These are phyloP conservation scores for Piscicola geometra DNA, from an alignment of 2,888 invertebrate species.

Conservation along the genomic window DNA sequence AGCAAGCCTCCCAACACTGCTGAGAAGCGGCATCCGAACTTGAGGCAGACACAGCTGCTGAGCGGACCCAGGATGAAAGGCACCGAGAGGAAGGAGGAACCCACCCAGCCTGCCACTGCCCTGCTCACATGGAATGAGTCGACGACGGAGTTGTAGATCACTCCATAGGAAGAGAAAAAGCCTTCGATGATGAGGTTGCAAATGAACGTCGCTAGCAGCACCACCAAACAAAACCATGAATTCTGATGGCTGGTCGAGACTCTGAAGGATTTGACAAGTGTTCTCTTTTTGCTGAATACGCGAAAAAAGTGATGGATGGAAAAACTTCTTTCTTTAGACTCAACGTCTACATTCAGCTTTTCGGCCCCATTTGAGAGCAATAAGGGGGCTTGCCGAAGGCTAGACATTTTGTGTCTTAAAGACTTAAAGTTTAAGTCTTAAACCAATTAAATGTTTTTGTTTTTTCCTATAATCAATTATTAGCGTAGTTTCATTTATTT, in stretches of 20 bases:
- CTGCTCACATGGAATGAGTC: conserved; percentile 51
- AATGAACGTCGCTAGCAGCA: conserved; percentile 86
- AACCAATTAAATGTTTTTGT: too few species aligned
- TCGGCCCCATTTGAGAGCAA: too few species aligned
- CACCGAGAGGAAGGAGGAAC: conserved; percentile 83
- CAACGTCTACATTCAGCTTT: too few species aligned
- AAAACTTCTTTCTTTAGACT: background rate
- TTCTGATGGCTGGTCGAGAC: background rate
- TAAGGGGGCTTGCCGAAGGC: too few species aligned
- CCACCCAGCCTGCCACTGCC: conserved; percentile 71
- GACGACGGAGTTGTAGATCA: conserved; percentile 70
- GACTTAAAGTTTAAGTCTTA: too few species aligned
- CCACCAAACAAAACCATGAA: conserved; percentile 67
- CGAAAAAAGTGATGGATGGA: background rate
- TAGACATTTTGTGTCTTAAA: too few species aligned
- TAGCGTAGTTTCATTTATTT: too few species aligned
- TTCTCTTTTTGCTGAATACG: background rate
- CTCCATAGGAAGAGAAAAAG: conserved; percentile 67
- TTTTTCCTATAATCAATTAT: too few species aligned
- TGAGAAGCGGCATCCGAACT: conserved; percentile 52
- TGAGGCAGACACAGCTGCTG: conserved; percentile 50
- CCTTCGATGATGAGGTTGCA: conserved; percentile 83
- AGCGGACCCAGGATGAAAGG: conserved; percentile 63
- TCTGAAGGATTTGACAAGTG: background rate
- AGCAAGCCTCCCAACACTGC: conserved; percentile 52